Evolutionary conservation across 2,113 vertebrate species (phyloP).

Genomic region (Melanerpes formicivorus): DNA sequence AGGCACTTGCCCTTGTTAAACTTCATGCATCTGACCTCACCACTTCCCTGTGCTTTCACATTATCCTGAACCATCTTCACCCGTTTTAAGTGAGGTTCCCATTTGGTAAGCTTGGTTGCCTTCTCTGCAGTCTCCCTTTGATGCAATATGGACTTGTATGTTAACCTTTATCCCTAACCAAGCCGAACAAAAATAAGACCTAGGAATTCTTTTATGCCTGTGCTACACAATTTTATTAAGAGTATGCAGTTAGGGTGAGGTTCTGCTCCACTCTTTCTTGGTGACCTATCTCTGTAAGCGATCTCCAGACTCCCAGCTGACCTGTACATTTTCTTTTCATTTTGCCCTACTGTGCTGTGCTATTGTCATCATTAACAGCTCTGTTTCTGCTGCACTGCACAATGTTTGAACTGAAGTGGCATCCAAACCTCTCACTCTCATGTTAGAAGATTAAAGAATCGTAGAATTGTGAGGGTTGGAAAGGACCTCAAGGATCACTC

Average conservation of each 20-base stretch:
- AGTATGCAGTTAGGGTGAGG: neutral
- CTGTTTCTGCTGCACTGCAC: neutral
- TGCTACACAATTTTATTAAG: neutral
- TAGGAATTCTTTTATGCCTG: neutral
- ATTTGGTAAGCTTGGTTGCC: neutral
- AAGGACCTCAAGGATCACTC: too few relatives aligned
- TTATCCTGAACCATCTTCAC: neutral
- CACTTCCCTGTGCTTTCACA: neutral
- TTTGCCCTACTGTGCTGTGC: neutral
- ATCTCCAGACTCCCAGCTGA: neutral
- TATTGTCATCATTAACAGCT: neutral
- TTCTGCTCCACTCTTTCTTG: neutral
- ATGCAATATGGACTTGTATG: rapidly evolving
- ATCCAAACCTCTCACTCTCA: neutral
- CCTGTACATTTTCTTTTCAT: neutral
- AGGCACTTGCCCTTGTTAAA: too few relatives aligned
- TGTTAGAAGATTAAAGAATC: neutral
- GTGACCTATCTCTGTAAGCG: neutral
- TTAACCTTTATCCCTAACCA: neutral
- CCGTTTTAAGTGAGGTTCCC: neutral
- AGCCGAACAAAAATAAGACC: neutral
- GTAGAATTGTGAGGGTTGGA: too few relatives aligned
- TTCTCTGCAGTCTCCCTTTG: neutral
- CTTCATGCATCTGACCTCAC: too few relatives aligned
- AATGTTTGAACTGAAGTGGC: neutral